Evolutionary conservation across 2,888 invertebrate genomes (phyloP).

Genomic region (Bursaphelenchus okinawaensis): DNA sequence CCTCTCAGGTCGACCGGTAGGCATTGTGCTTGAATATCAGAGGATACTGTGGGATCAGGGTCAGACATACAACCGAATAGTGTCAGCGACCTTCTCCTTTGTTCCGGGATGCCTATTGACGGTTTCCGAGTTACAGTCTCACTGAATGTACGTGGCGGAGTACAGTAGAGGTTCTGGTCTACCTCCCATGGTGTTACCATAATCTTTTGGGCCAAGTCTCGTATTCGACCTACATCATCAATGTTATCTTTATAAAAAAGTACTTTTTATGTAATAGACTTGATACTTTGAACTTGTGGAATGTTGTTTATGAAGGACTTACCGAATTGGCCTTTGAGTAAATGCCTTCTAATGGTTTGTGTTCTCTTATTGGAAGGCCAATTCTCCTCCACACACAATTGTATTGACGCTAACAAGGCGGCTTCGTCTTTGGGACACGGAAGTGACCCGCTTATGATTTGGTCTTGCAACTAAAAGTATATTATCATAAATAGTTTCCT

Average conservation of each 20-base stretch:
- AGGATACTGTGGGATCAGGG: conserved; percentile 60
- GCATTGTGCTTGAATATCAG: conserved; percentile 62
- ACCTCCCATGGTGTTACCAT: conserved; percentile 58
- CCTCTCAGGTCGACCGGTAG: conserved; percentile 65
- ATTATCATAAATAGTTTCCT: conserved; percentile 14
- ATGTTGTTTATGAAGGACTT: not conserved
- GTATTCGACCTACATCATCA: conserved; percentile 40
- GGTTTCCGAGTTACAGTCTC: conserved; percentile 18
- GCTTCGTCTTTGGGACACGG: conserved; percentile 68
- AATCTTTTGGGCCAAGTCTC: conserved; percentile 56
- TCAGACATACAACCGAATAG: conserved; percentile 37
- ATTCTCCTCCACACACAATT: conserved; percentile 65
- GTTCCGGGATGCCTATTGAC: conserved; percentile 6
- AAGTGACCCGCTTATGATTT: conserved; percentile 65
- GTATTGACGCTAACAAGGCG: conserved; percentile 66
- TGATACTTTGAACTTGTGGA: not conserved
- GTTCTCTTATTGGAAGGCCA: conserved; percentile 58
- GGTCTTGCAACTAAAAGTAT: conserved; percentile 63
- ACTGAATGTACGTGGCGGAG: conserved; percentile 37
- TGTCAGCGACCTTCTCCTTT: conserved; percentile 22
- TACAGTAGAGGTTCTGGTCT: conserved; percentile 38
- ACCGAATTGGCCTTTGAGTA: conserved; percentile 56
- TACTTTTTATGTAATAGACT: not conserved
- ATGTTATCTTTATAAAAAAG: not conserved
- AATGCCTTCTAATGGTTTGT: conserved; percentile 54